Base-by-base conservation (phyloP, 35 echinoderm and acorn worm species). In the Strongylocentrotus purpuratus region DNA sequence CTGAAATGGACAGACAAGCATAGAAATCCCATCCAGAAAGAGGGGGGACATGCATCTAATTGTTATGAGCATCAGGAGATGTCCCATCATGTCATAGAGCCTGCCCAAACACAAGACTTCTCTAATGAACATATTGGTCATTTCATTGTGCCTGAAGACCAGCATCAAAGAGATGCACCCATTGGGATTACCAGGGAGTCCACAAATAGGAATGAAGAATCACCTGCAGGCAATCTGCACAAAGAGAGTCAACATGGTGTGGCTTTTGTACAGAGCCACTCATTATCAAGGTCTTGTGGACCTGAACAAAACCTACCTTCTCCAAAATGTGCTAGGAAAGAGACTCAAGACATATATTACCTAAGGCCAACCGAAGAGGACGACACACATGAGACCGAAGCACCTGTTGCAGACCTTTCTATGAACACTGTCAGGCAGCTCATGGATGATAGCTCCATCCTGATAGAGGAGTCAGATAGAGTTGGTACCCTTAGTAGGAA, bases 381-480 rank as follows among this genome's bases (percentile, higher is more conserved):
- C 65, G 7, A n/a, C n/a, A 8, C 20, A 4, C 4, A 28, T 78
- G 65, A 78, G 65, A 78, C 25, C 8, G 18, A 94, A 65, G 1
- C 86, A 4, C 86, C 33, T 45, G 55, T n/a, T 31, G 93, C 33
- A 52, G 47, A 96, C 25, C 85, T 31, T 59, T 89, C 93, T 33
- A 41, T 33, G 46, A 96, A 87, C 61, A 86, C 58, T 31, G 61
- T 61, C 4, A 22, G 32, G 6, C 60, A 61, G 55, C 17, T 94
- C 28, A 31, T 45, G 65, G 65, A 78, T 45, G 71, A 71, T 31
- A 94, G 14, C 9, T 45, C 87, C 9, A 89, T 89, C 14, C 87
- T 89, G 31, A 46, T 41, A 5, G 20, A 47, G 6, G 33, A 93
- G 91, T 4, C 32, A 46, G 18, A 58, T 46, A 45, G 20, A 31